Evolutionary conservation across 1,140 invertebrate genomes (phyloP).

Genomic region (Plutomurus gul): DNA sequence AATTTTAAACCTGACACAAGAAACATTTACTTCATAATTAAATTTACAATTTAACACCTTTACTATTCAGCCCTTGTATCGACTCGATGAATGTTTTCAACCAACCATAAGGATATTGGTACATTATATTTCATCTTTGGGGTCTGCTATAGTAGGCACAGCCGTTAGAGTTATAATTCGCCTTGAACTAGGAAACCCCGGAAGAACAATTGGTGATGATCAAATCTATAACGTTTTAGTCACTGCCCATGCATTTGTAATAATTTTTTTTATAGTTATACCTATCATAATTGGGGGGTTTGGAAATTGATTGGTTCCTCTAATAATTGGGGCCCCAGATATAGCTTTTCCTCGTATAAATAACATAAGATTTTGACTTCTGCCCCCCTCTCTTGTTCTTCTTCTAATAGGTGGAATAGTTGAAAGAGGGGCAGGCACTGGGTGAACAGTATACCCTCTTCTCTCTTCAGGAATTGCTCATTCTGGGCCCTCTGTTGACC

Average conservation of each 20-base stretch:
- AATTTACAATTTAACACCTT: conserved; percentile 50
- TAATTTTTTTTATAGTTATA: conserved; percentile 81
- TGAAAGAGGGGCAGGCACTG: conserved; percentile 66
- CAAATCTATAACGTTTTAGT: conserved; percentile 74
- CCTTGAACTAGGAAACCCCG: conserved; percentile 67
- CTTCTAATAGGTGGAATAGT: conserved; percentile 64
- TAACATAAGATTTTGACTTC: conserved; percentile 77
- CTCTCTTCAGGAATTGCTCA: conserved; percentile 64
- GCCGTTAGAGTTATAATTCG: conserved; percentile 70
- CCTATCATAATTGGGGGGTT: conserved; percentile 77
- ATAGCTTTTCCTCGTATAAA: conserved; percentile 77
- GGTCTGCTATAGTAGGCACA: conserved; percentile 66
- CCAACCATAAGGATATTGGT: conserved; percentile 78
- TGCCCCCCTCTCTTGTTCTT: conserved; percentile 66
- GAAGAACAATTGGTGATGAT: conserved; percentile 65
- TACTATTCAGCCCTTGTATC: conserved; percentile 62
- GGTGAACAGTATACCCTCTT: conserved; percentile 72
- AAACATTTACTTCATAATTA: no score
- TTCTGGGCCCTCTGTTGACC: conserved; percentile 66
- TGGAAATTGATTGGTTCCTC: conserved; percentile 75
- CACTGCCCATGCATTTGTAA: conserved; percentile 73
- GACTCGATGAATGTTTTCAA: conserved; percentile 65
- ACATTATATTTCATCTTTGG: conserved; percentile 75
- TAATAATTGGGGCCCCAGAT: conserved; percentile 72
- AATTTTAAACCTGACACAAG: conserved; percentile 12